Base-by-base conservation (phyloP, 2,888 invertebrate genomes). In the Sturmia bella region DNA sequence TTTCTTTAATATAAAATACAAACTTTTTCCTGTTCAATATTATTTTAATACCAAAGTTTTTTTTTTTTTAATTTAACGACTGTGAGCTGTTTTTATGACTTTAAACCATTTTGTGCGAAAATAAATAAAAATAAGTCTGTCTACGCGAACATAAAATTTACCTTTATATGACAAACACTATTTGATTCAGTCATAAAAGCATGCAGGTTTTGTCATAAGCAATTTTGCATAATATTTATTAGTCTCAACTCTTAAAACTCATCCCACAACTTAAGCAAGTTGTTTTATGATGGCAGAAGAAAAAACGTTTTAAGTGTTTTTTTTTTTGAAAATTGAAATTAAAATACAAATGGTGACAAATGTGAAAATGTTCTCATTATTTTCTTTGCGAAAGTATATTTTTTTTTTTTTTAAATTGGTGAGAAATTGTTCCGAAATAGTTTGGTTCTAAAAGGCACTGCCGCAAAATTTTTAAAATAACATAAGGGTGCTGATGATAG, bases 221-320 rank as follows among this genome's bases (percentile, higher is more conserved):
- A 82, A 78, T 82, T 82, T 82, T 82, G 78, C 82, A 82, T 78
- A 82, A 78, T 70, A 78, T 78, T 78, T 75, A 78, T 82, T 66
- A 66, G 43, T n/a, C 21, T 52, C 43, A 63, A 48, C 56, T 24
- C 21, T 15, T 9, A 15, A 32, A 27, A 61, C 48, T 68, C 52
- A 15, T 54, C 37, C 61, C 45, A 59, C 59, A 61, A 72, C 37
- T 50, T 64, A 15, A 24, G 2, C 45, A 48, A 9, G 37, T 6
- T 6, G 32, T 72, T 81, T 77, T 77, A 73, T 77, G 80, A 43
- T 37, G 68, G 37, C 15, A 32, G 32, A 73, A 54, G n/a, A 48
- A 21, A 54, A 37, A 32, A 17, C 41, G 32, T 19, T 54, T 17
- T 41, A 41, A 43, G 21, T 32, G 2, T 21, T 17, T 57, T 74